Percentiles rank a stretch among this genome's conserved stretches.
Conservation (phyloP, 35 echinoderm and acorn worm species). For the Lytechinus pictus region DNA sequence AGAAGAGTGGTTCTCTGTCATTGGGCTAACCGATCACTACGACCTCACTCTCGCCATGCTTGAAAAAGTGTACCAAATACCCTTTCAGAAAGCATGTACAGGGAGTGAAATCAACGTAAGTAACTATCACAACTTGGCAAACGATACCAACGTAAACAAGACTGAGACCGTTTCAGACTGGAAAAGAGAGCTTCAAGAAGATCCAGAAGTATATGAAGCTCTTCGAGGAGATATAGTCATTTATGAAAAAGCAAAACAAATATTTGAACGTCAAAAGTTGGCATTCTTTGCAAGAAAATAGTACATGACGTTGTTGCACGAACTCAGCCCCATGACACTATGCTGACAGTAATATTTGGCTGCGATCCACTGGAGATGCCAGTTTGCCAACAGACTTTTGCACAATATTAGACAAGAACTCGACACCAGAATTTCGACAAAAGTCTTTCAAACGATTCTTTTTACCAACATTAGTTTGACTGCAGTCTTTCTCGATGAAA, state of each 20-base stretch:
- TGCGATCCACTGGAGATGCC: no score
- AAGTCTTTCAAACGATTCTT: no score
- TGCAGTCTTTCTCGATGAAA: no score
- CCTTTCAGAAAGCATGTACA: slow-evolving; percentile 58
- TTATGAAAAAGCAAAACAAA: slow-evolving; percentile 72
- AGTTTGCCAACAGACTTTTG: no score
- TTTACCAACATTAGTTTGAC: no score
- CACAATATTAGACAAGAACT: no score
- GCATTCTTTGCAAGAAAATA: slow-evolving; percentile 18
- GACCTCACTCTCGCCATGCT: slow-evolving; percentile 70
- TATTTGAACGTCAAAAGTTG: slow-evolving; percentile 65
- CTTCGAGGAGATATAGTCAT: slow-evolving; percentile 66
- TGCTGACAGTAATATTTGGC: no score
- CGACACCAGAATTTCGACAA: no score
- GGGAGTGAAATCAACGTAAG: slow-evolving; percentile 57
- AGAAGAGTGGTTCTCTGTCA: slow-evolving; percentile 73
- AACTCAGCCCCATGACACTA: no score
- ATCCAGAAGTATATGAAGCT: slow-evolving; percentile 54
- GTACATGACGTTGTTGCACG: neutral
- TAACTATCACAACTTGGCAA: slow-evolving; percentile 61
- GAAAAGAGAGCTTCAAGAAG: slow-evolving; percentile 67
- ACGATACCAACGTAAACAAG: slow-evolving; percentile 44
- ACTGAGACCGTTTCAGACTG: slow-evolving; percentile 22
- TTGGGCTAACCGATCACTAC: slow-evolving; percentile 76
- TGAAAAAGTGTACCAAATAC: slow-evolving; percentile 72